phyloP scores from a whole-genome alignment of 92 coral and sea anemone species.

The Parazoanthus darwini region DNA sequence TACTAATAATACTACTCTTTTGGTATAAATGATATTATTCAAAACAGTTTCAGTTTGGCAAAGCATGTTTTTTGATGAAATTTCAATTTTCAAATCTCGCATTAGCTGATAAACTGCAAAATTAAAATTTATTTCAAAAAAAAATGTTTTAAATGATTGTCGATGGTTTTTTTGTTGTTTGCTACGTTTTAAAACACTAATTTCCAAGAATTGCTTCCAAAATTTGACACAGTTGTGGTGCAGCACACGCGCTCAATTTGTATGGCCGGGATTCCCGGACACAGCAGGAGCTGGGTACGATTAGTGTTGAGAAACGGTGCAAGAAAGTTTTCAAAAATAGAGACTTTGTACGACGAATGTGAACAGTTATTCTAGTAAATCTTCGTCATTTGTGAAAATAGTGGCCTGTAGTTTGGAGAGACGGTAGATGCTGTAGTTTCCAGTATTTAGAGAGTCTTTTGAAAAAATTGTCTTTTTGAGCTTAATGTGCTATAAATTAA shows the following conservation, averaged over 20 bases:
- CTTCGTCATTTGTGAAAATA: not conserved
- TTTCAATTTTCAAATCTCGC: no score
- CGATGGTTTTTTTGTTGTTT: no score
- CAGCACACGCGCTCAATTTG: not conserved
- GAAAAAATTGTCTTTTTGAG: not conserved
- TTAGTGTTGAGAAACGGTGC: not conserved
- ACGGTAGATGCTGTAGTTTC: not conserved
- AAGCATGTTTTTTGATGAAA: no score
- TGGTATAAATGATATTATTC: no score
- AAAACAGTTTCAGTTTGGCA: no score
- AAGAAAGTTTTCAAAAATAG: not conserved
- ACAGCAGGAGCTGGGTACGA: not conserved
- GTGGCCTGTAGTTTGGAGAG: not conserved
- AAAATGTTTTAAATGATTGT: no score
- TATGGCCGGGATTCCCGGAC: not conserved
- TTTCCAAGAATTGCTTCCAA: no score
- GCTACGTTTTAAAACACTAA: no score
- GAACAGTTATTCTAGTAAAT: not conserved
- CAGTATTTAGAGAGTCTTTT: not conserved
- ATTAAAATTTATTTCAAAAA: no score
- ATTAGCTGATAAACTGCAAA: no score
- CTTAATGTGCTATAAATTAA: not conserved
- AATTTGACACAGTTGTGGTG: conserved; percentile 2
- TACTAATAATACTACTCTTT: no score
- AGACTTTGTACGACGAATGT: not conserved